Conservation (phyloP, 2,113 vertebrate species). For the Trinectes maculatus region DNA sequence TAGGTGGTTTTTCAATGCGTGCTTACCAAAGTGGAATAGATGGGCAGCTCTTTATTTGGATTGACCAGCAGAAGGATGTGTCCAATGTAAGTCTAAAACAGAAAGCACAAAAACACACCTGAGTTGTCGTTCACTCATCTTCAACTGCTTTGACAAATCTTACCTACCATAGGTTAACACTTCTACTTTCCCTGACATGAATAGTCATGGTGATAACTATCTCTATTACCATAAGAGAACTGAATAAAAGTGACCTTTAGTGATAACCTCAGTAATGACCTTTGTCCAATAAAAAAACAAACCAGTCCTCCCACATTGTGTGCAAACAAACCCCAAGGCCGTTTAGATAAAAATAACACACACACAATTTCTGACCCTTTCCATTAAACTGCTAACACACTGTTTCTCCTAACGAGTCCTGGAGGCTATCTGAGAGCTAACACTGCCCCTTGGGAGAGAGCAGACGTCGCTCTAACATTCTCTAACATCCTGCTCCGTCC, state of each 20-base stretch:
- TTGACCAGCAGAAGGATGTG: constrained; percentile 94
- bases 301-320: neutral
- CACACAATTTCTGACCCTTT: constrained; percentile 38
- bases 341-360: constrained; percentile 35
- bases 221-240: constrained; percentile 16
- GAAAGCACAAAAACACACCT: constrained; percentile 19
- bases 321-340: constrained; percentile 13
- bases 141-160: too few relatives aligned
- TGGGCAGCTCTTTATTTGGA: constrained; percentile 94
- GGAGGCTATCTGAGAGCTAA: constrained; percentile 44
- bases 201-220: constrained; percentile 22
- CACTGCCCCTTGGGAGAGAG: constrained; percentile 19
- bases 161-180: too few relatives aligned
- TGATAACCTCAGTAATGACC: constrained; percentile 34
- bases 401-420: constrained; percentile 31
- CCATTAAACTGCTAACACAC: constrained; percentile 42
- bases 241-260: constrained; percentile 18
- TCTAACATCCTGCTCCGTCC: constrained; percentile 51
- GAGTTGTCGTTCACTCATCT: neutral
- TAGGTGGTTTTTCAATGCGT: neutral
- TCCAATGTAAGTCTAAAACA: constrained; percentile 92
- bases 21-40: constrained; percentile 94
- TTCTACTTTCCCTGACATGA: constrained; percentile 23
- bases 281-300: constrained; percentile 34
- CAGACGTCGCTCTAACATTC: constrained; percentile 40